These are phyloP conservation scores for Melopsittacus undulatus DNA, from an alignment of 2,797 vertebrate species.

Conservation along the genomic window DNA sequence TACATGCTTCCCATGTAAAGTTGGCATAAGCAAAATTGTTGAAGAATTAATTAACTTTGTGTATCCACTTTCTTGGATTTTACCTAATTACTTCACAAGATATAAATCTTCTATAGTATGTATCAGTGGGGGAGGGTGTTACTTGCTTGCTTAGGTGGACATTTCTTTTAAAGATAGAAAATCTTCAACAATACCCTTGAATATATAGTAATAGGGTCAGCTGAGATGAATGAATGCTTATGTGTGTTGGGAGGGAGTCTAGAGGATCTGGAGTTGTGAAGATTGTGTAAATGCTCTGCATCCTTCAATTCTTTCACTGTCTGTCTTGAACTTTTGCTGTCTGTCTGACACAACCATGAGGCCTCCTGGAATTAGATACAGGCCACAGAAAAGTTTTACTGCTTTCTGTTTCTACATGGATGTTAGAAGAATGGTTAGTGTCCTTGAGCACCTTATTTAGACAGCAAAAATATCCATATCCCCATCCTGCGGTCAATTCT, in stretches of 20 bases:
- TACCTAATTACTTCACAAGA: background rate
- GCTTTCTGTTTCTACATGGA: background rate
- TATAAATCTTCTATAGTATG: background rate
- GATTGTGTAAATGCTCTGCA: background rate
- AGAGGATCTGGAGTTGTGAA: background rate
- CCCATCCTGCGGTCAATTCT: background rate
- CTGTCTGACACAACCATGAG: background rate
- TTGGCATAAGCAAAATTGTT: background rate
- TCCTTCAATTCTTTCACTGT: background rate
- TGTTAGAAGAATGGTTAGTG: background rate
- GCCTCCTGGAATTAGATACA: background rate
- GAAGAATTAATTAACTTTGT: background rate
- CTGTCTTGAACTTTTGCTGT: background rate
- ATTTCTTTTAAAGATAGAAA: background rate
- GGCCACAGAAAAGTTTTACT: background rate
- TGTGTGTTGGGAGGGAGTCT: background rate
- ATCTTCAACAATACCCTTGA: background rate
- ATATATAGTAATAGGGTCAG: background rate
- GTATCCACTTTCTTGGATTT: background rate
- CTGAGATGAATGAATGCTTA: background rate
- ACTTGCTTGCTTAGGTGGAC: background rate
- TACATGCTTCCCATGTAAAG: background rate
- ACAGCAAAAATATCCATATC: background rate
- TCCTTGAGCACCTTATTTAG: background rate
- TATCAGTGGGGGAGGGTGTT: background rate